phyloP scores from a whole-genome alignment of 2,888 invertebrate species.

The Itoplectis maculator region DNA sequence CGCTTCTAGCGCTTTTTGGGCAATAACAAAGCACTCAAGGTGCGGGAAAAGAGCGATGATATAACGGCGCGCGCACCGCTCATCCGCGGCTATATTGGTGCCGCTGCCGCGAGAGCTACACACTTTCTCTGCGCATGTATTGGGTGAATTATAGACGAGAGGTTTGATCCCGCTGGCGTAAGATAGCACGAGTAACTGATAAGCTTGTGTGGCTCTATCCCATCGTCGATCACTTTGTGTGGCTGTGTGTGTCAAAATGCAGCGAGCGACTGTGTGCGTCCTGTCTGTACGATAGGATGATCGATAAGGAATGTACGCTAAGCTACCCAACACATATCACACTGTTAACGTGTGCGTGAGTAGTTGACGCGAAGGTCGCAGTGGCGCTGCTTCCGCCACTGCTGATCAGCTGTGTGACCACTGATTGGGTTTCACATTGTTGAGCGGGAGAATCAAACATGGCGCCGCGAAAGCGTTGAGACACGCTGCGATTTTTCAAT shows the following conservation, averaged over 20 bases:
- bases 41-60: conserved; percentile 26
- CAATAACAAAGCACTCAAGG: conserved; percentile 6
- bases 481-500: too few species aligned
- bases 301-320: conserved; percentile 6
- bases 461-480: too few species aligned
- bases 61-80: conserved; percentile 7
- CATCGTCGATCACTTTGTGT: background rate
- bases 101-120: background rate
- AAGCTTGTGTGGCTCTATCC: background rate
- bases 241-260: background rate
- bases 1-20: background rate
- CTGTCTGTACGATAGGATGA: conserved; percentile 1
- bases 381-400: conserved; percentile 9
- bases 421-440: background rate
- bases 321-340: background rate
- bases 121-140: background rate
- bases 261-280: background rate
- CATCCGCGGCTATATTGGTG: background rate
- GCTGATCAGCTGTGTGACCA: conserved; percentile 47
- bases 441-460: conserved; percentile 32
- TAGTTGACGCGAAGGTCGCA: background rate
- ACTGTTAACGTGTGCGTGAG: conserved; percentile 15
- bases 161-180: background rate
- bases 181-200: conserved; percentile 35
- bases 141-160: conserved; percentile 7